These are phyloP conservation scores for Hemaris fuciformis DNA, from an alignment of 2,888 invertebrate genomes.

Conservation along the genomic window DNA sequence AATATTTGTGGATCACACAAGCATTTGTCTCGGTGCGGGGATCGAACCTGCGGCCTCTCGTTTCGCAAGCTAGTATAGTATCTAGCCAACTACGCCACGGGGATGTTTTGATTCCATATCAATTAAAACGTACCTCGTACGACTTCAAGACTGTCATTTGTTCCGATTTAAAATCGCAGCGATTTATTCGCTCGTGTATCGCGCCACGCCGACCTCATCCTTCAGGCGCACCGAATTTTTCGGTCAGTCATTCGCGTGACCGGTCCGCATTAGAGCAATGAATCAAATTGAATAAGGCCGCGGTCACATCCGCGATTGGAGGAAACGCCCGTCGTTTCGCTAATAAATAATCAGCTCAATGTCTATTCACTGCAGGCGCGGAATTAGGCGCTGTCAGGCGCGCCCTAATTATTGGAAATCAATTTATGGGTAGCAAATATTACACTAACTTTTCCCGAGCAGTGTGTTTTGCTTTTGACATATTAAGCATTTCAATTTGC, in stretches of 20 bases:
- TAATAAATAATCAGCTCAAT: constrained; percentile 66
- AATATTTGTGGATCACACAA: too few relatives aligned
- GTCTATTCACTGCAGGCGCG: constrained; percentile 4
- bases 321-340: constrained; percentile 50
- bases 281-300: constrained; percentile 71
- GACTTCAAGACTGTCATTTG: constrained; percentile 18
- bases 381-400: not conserved
- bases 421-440: not conserved
- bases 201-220: constrained; percentile 21
- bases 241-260: constrained; percentile 67
- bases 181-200: constrained; percentile 23
- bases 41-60: too few relatives aligned
- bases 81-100: too few relatives aligned
- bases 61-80: too few relatives aligned
- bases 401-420: not conserved
- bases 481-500: too few relatives aligned
- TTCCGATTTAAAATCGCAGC: constrained; percentile 25
- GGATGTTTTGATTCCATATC: too few relatives aligned
- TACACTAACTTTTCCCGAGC: too few relatives aligned
- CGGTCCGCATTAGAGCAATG: constrained; percentile 64
- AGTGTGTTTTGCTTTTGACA: not conserved
- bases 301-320: constrained; percentile 52
- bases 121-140: too few relatives aligned
- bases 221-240: constrained; percentile 49
- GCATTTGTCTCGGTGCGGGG: too few relatives aligned